A percentile compares a stretch with the other conserved stretches of the same genome.
phyloP scores from a whole-genome alignment of 2,797 vertebrate species.

The Rhinogobio ventralis region DNA sequence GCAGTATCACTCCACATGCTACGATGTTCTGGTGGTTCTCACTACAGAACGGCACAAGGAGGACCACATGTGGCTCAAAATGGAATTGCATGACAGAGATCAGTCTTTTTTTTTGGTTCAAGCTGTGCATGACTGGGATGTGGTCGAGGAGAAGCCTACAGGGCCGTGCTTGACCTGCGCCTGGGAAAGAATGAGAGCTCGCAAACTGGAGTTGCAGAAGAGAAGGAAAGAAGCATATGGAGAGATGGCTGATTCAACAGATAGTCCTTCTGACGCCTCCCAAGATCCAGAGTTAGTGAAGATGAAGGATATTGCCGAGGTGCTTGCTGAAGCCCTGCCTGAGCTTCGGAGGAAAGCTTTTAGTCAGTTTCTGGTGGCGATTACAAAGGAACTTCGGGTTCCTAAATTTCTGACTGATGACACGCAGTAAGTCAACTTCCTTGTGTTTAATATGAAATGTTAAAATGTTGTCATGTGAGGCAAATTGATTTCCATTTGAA shows the following conservation, averaged over 20 bases:
- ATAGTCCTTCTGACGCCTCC: neutral
- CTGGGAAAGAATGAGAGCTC: slow-evolving; percentile 63
- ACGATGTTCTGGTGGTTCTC: slow-evolving; percentile 61
- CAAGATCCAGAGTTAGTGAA: slow-evolving; percentile 41
- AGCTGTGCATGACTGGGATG: slow-evolving; percentile 54
- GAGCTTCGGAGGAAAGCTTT: slow-evolving; percentile 58
- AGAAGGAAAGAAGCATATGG: slow-evolving; percentile 42
- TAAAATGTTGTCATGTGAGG: neutral
- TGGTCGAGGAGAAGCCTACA: slow-evolving; percentile 53
- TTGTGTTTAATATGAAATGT: slow-evolving; percentile 4
- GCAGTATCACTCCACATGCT: slow-evolving; percentile 17
- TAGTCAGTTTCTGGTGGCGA: slow-evolving; percentile 58
- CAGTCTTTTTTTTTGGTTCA: slow-evolving; percentile 59
- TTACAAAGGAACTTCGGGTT: slow-evolving; percentile 47
- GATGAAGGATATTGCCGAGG: slow-evolving; percentile 41
- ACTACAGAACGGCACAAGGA: slow-evolving; percentile 57
- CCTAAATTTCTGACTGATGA: slow-evolving; percentile 37
- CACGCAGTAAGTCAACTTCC: slow-evolving; percentile 52
- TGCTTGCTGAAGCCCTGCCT: slow-evolving; percentile 47
- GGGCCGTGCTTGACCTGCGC: slow-evolving; percentile 65
- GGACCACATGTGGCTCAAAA: slow-evolving; percentile 54
- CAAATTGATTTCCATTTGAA: neutral
- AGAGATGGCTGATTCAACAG: slow-evolving; percentile 5
- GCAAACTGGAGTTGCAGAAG: slow-evolving; percentile 57
- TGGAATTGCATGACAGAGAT: slow-evolving; percentile 53